Evolutionary conservation across 2,113 vertebrate species (phyloP).

Genomic region (Chiloscyllium plagiosum): DNA sequence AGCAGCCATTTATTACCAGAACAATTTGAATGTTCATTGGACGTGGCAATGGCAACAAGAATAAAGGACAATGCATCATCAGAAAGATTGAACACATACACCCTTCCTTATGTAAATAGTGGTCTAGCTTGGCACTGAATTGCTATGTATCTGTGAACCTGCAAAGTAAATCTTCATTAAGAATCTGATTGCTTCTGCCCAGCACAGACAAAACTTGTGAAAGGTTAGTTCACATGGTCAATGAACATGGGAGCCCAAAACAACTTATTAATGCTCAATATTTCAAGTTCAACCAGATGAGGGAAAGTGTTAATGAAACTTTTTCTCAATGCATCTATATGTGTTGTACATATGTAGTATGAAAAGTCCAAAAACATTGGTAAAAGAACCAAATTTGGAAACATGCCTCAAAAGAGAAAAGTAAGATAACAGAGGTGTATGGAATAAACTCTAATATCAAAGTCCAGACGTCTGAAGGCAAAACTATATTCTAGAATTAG

Average conservation of each 20-base stretch:
- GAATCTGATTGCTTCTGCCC: not conserved
- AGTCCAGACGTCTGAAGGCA: too few relatives aligned
- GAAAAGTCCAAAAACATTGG: too few relatives aligned
- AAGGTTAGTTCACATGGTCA: not conserved
- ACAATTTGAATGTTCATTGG: not conserved
- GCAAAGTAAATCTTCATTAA: not conserved
- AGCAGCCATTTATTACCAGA: not conserved
- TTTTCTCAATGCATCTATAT: not conserved
- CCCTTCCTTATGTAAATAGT: not conserved
- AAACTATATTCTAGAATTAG: too few relatives aligned
- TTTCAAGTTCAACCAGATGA: not conserved
- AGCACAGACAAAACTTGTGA: not conserved
- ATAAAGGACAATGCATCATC: not conserved
- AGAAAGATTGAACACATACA: not conserved
- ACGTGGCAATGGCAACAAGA: not conserved
- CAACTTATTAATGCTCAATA: not conserved
- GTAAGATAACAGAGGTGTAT: too few relatives aligned
- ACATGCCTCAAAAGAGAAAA: too few relatives aligned
- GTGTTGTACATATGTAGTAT: too few relatives aligned
- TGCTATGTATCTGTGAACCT: not conserved
- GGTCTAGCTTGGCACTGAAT: not conserved
- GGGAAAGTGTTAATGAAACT: not conserved
- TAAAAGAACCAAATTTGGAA: too few relatives aligned
- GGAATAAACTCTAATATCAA: too few relatives aligned
- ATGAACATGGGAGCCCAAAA: not conserved